These are phyloP conservation scores for Cataglyphis altisquamis DNA, from an alignment of 2,888 invertebrate genomes.

Conservation along the genomic window DNA sequence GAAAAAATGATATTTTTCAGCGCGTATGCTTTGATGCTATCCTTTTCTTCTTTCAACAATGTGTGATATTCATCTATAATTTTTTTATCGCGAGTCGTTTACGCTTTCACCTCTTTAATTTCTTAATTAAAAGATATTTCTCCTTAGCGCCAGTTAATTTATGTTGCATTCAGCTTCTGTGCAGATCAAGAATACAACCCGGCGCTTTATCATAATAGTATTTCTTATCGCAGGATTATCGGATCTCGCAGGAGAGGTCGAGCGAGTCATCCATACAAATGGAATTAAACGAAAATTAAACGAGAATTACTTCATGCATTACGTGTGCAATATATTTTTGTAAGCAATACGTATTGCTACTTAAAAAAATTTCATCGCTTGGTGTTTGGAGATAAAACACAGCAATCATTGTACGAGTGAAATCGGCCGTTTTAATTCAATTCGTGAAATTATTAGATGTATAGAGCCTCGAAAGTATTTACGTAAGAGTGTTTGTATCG, in stretches of 20 bases:
- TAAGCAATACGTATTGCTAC: background rate
- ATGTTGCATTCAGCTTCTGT: constrained; percentile 1
- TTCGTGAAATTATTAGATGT: constrained; percentile 16
- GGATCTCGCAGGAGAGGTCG: constrained; percentile 39
- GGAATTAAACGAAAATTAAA: background rate
- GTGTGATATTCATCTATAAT: background rate
- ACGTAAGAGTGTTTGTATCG: constrained; percentile 7
- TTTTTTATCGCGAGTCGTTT: background rate
- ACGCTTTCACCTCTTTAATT: constrained; percentile 9
- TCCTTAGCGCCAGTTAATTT: background rate
- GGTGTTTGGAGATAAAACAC: constrained; percentile 17
- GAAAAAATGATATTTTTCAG: background rate
- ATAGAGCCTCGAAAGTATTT: background rate
- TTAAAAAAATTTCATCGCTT: constrained; percentile 9
- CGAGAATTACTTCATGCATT: background rate
- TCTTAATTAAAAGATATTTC: constrained; percentile 14
- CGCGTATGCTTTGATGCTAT: too few relatives aligned
- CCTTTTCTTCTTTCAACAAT: background rate
- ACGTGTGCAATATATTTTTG: constrained; percentile 28
- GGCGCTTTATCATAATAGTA: constrained; percentile 26
- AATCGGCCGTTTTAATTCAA: constrained; percentile 14
- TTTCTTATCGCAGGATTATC: constrained; percentile 53
- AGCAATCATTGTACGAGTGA: constrained; percentile 22
- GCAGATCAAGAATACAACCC: constrained; percentile 1
- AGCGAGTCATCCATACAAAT: constrained; percentile 25